phyloP scores from a whole-genome alignment of 2,113 vertebrate genomes.

The Charina bottae region DNA sequence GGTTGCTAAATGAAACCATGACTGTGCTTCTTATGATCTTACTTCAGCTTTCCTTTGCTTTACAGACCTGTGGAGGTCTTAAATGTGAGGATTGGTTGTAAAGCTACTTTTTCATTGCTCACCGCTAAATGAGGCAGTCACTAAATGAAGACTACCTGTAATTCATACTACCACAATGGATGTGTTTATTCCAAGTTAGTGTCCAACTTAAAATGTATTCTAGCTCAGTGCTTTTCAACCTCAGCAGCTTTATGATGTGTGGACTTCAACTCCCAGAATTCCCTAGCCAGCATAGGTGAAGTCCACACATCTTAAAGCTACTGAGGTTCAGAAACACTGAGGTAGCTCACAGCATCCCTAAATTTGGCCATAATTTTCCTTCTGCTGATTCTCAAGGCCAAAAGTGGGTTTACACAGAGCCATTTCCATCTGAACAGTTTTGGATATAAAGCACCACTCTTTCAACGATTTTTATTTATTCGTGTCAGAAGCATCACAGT shows the following conservation, averaged over 20 bases:
- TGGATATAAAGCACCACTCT: background rate
- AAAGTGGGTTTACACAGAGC: background rate
- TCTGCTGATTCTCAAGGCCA: background rate
- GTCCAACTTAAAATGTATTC: background rate
- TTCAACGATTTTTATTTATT: too few relatives aligned
- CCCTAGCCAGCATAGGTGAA: background rate
- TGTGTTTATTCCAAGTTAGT: conserved; percentile 21
- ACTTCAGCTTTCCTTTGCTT: background rate
- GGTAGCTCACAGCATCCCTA: background rate
- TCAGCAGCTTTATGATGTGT: background rate
- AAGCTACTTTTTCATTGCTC: background rate
- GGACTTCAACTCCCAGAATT: background rate
- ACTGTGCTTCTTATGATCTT: background rate
- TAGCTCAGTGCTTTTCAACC: background rate
- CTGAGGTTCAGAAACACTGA: background rate
- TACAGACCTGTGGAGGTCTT: background rate
- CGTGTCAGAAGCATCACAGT: too few relatives aligned
- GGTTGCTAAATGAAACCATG: background rate
- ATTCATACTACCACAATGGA: conserved; percentile 11
- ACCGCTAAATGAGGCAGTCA: too few relatives aligned
- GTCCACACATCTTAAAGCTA: background rate
- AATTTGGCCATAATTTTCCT: background rate
- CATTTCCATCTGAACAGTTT: background rate
- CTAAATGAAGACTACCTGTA: background rate
- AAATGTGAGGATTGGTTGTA: background rate